phyloP scores from a whole-genome alignment of 1,140 invertebrate genomes.

The Papilio helenus region DNA sequence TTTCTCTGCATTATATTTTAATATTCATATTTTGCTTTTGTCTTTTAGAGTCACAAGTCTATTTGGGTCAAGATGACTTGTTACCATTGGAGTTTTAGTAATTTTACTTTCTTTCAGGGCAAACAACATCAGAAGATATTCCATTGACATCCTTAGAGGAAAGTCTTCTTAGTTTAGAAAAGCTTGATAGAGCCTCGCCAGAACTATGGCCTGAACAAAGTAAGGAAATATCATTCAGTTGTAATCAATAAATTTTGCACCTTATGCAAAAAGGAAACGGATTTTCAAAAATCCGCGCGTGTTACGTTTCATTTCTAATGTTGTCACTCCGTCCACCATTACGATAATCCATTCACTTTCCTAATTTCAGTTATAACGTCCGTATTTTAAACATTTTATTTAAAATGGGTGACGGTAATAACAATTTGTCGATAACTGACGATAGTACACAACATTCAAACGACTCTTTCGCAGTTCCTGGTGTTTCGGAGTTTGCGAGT shows the following conservation, averaged over 20 bases:
- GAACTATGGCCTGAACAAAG: slow-evolving; percentile 97
- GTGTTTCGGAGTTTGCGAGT: slow-evolving; percentile 88
- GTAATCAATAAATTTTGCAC: slow-evolving; percentile 25
- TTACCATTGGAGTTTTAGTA: not conserved
- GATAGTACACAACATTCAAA: slow-evolving; percentile 62
- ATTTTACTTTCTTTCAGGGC: slow-evolving; percentile 62
- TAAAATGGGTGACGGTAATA: slow-evolving; percentile 67
- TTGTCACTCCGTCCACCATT: slow-evolving; percentile 71
- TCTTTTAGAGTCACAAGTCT: not conserved
- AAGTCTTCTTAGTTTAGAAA: slow-evolving; percentile 92
- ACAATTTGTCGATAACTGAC: slow-evolving; percentile 56
- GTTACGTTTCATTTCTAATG: slow-evolving; percentile 62
- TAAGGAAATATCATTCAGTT: slow-evolving; percentile 80
- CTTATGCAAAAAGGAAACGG: slow-evolving; percentile 39
- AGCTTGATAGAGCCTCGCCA: slow-evolving; percentile 94
- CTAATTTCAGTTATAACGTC: slow-evolving; percentile 72
- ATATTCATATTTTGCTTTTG: not conserved
- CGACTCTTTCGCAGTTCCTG: slow-evolving; percentile 86
- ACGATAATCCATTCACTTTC: slow-evolving; percentile 48
- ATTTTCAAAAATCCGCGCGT: slow-evolving; percentile 77
- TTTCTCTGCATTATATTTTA: not conserved
- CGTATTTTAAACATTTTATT: slow-evolving; percentile 67
- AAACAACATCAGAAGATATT: slow-evolving; percentile 78
- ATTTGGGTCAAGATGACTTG: not conserved
- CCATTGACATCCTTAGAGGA: slow-evolving; percentile 85